These are phyloP conservation scores for Hycleus phaleratus DNA, from an alignment of 1,140 invertebrate genomes.

Conservation along the genomic window DNA sequence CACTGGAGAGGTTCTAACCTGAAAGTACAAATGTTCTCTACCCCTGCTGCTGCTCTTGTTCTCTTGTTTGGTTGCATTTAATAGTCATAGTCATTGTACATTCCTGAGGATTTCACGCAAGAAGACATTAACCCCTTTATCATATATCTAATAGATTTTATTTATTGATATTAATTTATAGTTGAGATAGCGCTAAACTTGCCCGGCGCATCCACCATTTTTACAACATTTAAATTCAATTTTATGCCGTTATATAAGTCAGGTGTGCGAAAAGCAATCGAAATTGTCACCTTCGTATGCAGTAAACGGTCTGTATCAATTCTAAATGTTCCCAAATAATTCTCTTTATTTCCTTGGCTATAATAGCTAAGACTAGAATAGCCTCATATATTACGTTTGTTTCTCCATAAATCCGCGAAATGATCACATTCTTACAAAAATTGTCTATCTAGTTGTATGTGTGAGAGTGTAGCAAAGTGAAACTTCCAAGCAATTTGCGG, in stretches of 20 bases:
- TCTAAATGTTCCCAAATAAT: slow-evolving; percentile 1
- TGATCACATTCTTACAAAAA: slow-evolving; percentile 15
- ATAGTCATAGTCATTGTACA: slow-evolving; percentile 4
- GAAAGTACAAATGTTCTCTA: slow-evolving; percentile 13
- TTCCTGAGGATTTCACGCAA: slow-evolving; percentile 19
- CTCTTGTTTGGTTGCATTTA: slow-evolving; percentile 5
- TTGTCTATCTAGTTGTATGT: background rate
- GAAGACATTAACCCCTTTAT: slow-evolving; percentile 2
- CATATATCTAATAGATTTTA: background rate
- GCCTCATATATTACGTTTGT: slow-evolving; percentile 11
- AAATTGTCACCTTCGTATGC: slow-evolving; percentile 11
- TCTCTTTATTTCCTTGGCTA: no score
- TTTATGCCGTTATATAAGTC: slow-evolving; percentile 4
- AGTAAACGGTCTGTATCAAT: background rate
- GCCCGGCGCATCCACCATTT: no score
- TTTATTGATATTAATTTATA: no score
- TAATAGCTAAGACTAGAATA: background rate
- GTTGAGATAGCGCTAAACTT: no score
- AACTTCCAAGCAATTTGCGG: slow-evolving; percentile 14
- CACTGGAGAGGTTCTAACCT: slow-evolving; percentile 20
- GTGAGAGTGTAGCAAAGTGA: slow-evolving; percentile 3
- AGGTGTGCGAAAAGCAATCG: slow-evolving; percentile 8
- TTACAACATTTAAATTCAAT: no score
- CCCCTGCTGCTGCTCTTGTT: background rate
- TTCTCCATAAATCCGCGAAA: slow-evolving; percentile 15